Evolutionary conservation across 2,113 vertebrate species (phyloP), one percentile per base, ranked within the genome.

Genomic region (Uria aalge): DNA sequence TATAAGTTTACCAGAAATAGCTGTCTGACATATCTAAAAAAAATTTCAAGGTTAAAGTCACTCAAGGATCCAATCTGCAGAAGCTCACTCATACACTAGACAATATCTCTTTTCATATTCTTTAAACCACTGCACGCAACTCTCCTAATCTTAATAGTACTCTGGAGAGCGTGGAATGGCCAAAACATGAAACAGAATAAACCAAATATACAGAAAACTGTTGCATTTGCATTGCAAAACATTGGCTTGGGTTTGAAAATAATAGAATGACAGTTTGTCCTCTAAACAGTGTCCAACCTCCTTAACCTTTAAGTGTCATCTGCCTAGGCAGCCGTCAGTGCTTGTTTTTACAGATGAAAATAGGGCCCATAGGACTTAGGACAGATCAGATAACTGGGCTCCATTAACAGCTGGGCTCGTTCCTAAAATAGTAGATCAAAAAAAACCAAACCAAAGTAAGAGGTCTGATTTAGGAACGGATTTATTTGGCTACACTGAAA

Each of bases 171-270:
- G n/a, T 76, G 62, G 76, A 96, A 89, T 94, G 88, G 76, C 88
- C 72, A 82, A 94, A 97, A 92, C 82, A 92, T 94, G 95, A 86
- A 96, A 90, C 67, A 79, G 91, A 97, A 94, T 97, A 92, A 96
- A 62, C 43, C 50, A 67, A 91, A 91, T 60, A 87, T n/a, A 94
- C 20, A 85, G 92, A 68, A 94, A 95, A 83, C 38, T 55, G 47
- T 71, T 93, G 56, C 34, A 79, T 96, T 92, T 94, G 87, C 90
- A 92, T 87, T 96, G 88, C 74, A 90, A 96, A 92, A 48, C 26
- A 8, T 75, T 96, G 74, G 12, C 84, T 90, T 96, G 63, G 29
- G 55, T 88, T 91, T 93, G 64, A 91, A 90, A 96, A 95, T 57
- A 88, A 47, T 45, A 52, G 62, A 72, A 97, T 45, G 83, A 69